Evolutionary conservation across 2,113 vertebrate genomes (phyloP).

Genomic region (Alexandromys fortis): DNA sequence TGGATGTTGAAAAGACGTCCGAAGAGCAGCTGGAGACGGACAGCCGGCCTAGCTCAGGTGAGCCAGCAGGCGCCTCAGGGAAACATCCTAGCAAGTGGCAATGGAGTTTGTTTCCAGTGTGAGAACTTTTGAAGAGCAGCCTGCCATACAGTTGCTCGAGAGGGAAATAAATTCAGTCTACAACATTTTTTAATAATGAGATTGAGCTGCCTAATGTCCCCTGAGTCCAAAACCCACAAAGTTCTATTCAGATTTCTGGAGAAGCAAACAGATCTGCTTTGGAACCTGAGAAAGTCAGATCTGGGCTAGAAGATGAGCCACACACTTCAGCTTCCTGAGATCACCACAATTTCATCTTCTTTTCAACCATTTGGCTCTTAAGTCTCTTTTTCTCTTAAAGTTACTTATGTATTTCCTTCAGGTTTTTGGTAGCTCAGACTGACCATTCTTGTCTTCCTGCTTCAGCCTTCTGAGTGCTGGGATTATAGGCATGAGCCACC

Average conservation of each 20-base stretch:
- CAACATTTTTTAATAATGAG: slow-evolving; percentile 59
- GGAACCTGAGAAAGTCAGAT: slow-evolving; percentile 75
- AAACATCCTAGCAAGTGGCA: not conserved
- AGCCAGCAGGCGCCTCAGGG: slow-evolving; percentile 3
- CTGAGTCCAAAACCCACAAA: slow-evolving; percentile 68
- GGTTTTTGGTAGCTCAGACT: not conserved
- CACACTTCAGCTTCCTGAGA: slow-evolving; percentile 80
- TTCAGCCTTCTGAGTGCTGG: not conserved
- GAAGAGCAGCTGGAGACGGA: slow-evolving; percentile 92
- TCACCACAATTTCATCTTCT: slow-evolving; percentile 55
- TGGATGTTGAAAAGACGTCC: slow-evolving; percentile 91
- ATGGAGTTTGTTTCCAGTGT: slow-evolving; percentile 22
- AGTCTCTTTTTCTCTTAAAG: slow-evolving; percentile 66
- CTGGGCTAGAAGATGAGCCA: slow-evolving; percentile 78
- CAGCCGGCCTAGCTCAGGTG: slow-evolving; percentile 97
- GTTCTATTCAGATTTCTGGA: slow-evolving; percentile 69
- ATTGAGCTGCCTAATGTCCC: slow-evolving; percentile 40
- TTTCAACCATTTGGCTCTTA: slow-evolving; percentile 75
- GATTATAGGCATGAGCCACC: not conserved
- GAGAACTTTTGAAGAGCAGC: not conserved
- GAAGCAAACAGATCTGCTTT: slow-evolving; percentile 62
- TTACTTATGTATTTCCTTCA: not conserved
- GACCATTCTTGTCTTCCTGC: not conserved
- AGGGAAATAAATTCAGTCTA: slow-evolving; percentile 38
- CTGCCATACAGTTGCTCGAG: slow-evolving; percentile 3